Percentiles rank a stretch among this genome's conserved stretches.
Conservation (phyloP, 2,888 invertebrate genomes). For the Drosophila pseudotakahashii region DNA sequence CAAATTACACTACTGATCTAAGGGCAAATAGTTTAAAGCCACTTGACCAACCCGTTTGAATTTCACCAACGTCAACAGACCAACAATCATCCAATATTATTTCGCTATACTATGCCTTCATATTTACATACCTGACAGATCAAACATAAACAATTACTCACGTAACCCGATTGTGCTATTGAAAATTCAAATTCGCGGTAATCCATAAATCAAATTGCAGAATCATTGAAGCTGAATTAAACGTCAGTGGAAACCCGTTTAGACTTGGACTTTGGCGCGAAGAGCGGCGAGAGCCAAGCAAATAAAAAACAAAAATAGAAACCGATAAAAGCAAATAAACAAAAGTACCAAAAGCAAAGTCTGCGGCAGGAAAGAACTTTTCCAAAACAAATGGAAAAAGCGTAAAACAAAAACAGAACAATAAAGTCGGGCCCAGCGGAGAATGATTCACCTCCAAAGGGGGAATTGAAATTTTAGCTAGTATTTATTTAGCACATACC, state of each 20-base stretch:
- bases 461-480: conserved; percentile 27
- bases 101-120: not conserved
- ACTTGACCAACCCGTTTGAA: not conserved
- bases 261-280: conserved; percentile 23
- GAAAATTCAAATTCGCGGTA: conserved; percentile 32
- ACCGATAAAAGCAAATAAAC: conserved; percentile 44
- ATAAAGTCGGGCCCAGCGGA: conserved; percentile 23
- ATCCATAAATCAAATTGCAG: conserved; percentile 40
- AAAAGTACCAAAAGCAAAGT: conserved; percentile 63
- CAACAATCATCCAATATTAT: conserved; percentile 6
- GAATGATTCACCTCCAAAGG: conserved; percentile 38
- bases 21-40: not conserved
- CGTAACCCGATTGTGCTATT: conserved; percentile 5
- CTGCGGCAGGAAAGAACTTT: conserved; percentile 55
- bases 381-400: conserved; percentile 38
- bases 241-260: conserved; percentile 35
- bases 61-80: not conserved
- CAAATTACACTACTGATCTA: no score
- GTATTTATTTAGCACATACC: conserved; percentile 34
- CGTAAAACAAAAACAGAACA: conserved; percentile 31
- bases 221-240: conserved; percentile 42
- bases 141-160: conserved; percentile 27
- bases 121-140: conserved; percentile 26
- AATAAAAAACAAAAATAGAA: conserved; percentile 32
- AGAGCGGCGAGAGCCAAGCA: conserved; percentile 14